Conservation (phyloP, 2,888 invertebrate species). For the Brachyptera putata region DNA sequence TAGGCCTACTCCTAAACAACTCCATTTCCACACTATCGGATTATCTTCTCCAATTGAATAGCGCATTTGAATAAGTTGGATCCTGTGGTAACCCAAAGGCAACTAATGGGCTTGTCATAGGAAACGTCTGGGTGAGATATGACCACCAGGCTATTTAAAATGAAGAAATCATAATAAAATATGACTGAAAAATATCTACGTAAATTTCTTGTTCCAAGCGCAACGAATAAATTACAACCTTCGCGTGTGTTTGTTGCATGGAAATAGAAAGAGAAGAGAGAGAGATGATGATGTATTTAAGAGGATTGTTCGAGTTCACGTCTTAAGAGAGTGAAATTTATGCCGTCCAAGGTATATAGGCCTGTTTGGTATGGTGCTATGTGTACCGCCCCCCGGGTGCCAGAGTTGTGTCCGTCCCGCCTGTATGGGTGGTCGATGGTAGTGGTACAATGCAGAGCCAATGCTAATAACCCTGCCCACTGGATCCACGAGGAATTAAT, state of each 20-base stretch:
- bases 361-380: no score
- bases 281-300: not conserved
- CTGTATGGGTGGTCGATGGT: not conserved
- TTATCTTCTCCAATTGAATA: not conserved
- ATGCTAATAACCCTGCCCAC: constrained; percentile 24
- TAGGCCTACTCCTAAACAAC: no score
- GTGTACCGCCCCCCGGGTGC: constrained; percentile 31
- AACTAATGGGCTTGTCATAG: constrained; percentile 6
- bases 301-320: constrained; percentile 7
- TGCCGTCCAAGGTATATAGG: constrained; percentile 25
- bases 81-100: not conserved
- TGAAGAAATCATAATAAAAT: constrained; percentile 16
- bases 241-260: not conserved
- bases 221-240: constrained; percentile 24
- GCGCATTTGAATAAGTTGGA: not conserved
- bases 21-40: no score
- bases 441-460: not conserved
- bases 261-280: not conserved
- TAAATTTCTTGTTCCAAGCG: constrained; percentile 27
- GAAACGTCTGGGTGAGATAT: constrained; percentile 10
- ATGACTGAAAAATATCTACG: constrained; percentile 16
- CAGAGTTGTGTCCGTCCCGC: not conserved
- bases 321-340: constrained; percentile 21
- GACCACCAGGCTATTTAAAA: constrained; percentile 6
- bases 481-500: constrained; percentile 11